Evolutionary conservation across 1,140 invertebrate genomes (phyloP), one percentile per base, ranked within the genome.

Genomic region (Drosophila orena): DNA sequence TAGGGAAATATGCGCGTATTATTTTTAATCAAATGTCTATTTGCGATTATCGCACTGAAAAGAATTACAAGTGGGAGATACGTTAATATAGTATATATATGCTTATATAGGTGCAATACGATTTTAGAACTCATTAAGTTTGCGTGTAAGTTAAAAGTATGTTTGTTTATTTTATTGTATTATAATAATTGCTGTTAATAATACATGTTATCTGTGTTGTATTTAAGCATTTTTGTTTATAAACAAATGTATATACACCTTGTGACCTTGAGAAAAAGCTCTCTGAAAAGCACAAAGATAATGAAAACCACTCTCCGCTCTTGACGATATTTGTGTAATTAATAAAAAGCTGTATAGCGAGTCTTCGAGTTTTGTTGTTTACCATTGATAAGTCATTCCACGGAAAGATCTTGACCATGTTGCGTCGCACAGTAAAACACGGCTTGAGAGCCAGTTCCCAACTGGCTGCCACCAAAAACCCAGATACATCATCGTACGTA

Each of bases 401-500:
- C 6, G 0, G 24, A 34, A 17, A 4, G 50, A 70, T 30, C 44
- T 30, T 3, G 4, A 11, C 17, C 0, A 73, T 73, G 70, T 15
- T 73, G 30, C 47, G 37, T 3, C 22, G 20, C 1, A 10, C 47
- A 40, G n/a, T 72, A 1, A 35, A 35, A 0, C 30, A 42, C 7
- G 27, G 49, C 14, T 35, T 47, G 17, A 59, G 70, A 12, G 7
- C 27, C 1, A 52, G 43, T 4, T 79, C 69, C 15, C 72, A 35
- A 2, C 22, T 74, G 12, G 53, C 77, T n/a, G 34, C 20, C 0
- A 17, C 15, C 1, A 62, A 30, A 46, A 17, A 38, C 30, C 15
- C 53, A 11, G 43, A 50, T 42, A 40, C 14, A 64, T 4, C 11
- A 12, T 74, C 72, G 0, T 79, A 70, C 47, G 10, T 66, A 12